phyloP scores from a whole-genome alignment of 2,797 vertebrate species.

The Neostethus bicornis region DNA sequence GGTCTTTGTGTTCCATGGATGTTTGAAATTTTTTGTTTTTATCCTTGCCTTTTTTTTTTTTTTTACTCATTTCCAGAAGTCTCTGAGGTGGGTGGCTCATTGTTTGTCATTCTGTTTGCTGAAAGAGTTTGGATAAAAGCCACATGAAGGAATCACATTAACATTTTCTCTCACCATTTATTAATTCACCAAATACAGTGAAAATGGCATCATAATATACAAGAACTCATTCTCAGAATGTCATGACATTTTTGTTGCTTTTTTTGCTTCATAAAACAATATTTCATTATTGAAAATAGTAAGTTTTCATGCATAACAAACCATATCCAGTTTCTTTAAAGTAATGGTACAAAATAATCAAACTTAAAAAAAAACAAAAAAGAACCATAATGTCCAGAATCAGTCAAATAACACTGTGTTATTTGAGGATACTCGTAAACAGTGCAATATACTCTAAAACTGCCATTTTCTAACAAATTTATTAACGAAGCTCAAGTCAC shows the following conservation, averaged over 20 bases:
- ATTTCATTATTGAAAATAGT: slow-evolving; percentile 91
- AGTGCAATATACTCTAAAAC: slow-evolving; percentile 87
- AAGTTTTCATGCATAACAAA: slow-evolving; percentile 93
- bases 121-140: slow-evolving; percentile 49
- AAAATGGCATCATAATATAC: slow-evolving; percentile 97
- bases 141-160: slow-evolving; percentile 56
- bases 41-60: neutral
- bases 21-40: neutral
- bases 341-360: slow-evolving; percentile 91
- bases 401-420: slow-evolving; percentile 83
- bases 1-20: slow-evolving; percentile 1
- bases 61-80: slow-evolving; percentile 7
- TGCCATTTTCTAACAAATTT: slow-evolving; percentile 86
- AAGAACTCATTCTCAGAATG: slow-evolving; percentile 97
- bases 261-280: slow-evolving; percentile 90
- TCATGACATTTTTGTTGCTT: slow-evolving; percentile 89
- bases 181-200: slow-evolving; percentile 98
- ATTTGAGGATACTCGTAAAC: slow-evolving; percentile 88
- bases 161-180: slow-evolving; percentile 87
- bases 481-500: slow-evolving; percentile 87
- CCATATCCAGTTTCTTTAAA: slow-evolving; percentile 91
- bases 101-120: slow-evolving; percentile 1
- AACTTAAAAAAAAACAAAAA: slow-evolving; percentile 79
- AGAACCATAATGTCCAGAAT: slow-evolving; percentile 82
- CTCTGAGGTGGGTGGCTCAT: neutral